These are phyloP conservation scores for Pogonocichla stellata DNA, from an alignment of 2,113 vertebrate species.

Conservation along the genomic window DNA sequence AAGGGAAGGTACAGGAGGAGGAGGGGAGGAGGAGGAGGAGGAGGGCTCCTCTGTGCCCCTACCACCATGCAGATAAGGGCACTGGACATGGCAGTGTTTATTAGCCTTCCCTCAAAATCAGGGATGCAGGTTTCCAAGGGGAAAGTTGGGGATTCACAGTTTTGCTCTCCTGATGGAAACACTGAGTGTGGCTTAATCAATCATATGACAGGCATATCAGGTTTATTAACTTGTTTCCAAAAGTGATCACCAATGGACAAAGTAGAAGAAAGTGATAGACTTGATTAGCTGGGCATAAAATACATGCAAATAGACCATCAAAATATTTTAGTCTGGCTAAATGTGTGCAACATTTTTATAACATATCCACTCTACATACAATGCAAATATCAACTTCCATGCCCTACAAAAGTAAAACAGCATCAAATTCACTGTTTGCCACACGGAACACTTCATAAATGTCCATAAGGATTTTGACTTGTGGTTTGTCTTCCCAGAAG, in stretches of 20 bases:
- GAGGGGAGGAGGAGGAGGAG: background rate
- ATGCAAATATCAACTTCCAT: background rate
- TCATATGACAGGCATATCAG: background rate
- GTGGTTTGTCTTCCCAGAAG: background rate
- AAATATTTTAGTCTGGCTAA: background rate
- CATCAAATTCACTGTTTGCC: background rate
- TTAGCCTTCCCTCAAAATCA: background rate
- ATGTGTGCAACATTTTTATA: background rate
- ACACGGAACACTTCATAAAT: background rate
- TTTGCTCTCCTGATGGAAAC: background rate
- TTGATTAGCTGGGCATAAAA: background rate
- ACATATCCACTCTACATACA: background rate
- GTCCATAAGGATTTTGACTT: background rate
- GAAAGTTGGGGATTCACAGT: background rate
- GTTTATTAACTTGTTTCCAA: background rate
- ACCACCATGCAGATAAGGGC: background rate
- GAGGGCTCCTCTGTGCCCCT: background rate
- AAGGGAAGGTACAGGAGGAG: background rate
- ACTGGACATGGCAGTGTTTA: background rate
- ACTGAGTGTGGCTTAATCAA: background rate
- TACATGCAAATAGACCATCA: background rate
- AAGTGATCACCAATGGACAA: background rate
- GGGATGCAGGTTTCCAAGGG: background rate
- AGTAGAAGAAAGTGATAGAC: background rate
- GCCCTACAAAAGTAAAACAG: background rate